Evolutionary conservation across 64 coral and sea anemone species (phyloP), one percentile per base, ranked within the genome.

Genomic region (Orbicella faveolata): DNA sequence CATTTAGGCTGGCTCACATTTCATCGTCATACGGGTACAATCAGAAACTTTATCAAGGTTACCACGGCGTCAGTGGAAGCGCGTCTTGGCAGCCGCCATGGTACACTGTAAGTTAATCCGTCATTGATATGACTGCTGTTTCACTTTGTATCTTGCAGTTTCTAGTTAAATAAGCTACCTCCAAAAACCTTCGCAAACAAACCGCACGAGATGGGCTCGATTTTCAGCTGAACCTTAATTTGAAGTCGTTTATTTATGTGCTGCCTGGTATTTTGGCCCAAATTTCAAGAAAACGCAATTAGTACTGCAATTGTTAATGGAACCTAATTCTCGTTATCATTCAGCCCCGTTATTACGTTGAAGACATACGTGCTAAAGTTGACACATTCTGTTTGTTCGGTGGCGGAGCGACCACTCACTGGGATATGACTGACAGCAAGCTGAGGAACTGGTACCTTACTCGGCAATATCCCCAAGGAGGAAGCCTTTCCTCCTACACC

Each of bases 371-470:
- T 6, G 67, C 37, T 0, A 52, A 77, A 20, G 75, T 94, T n/a
- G 19, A 77, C 30, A 94, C 92, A 7, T 79, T 73, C 75, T 94
- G 92, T 41, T 48, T 79, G 0, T 39, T 90, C 79, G 88, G 93
- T 18, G 52, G 36, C 7, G 93, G 93, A n/a, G 63, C 80, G 18
- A 94, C 93, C 4, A n/a, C 9, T 1, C 30, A 59, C 26, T 73
- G 21, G 18, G 55, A 87, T 6, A 79, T 87, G 74, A 73, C 75
- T 33, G 75, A 76, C 75, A 76, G 63, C 5, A 76, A 52, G 19
- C 66, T 94, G 52, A 39, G 16, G n/a, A 79, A 61, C 4, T 94
- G 88, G 88, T 94, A 90, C 34, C 75, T 36, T 30, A 63, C 62
- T 2, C 67, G 93, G 14, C 79, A 83, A 23, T 61, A 83, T 39